Conservation (phyloP, 1,140 invertebrate species). For the Solen grandis region DNA sequence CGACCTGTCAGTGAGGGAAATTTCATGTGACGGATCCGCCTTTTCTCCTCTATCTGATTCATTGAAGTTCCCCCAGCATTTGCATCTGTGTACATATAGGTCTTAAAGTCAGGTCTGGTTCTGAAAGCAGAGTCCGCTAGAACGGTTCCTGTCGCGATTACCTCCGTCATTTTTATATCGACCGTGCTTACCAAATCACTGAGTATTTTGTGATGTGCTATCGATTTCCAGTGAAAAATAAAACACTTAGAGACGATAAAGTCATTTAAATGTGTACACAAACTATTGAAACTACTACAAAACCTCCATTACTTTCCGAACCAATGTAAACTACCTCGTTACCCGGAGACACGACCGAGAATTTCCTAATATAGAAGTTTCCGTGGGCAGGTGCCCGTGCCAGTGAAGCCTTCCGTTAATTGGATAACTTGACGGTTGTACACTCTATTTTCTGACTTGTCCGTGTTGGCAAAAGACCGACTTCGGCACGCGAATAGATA, state of each 20-base stretch:
- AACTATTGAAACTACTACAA: not conserved
- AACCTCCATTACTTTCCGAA: conserved; percentile 61
- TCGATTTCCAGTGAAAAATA: too few relatives aligned
- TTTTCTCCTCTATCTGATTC: conserved; percentile 72
- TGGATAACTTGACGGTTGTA: too few relatives aligned
- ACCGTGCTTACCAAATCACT: too few relatives aligned
- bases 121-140: conserved; percentile 74
- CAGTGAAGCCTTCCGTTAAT: not conserved
- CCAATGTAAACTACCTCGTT: conserved; percentile 74
- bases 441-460: too few relatives aligned
- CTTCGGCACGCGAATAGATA: too few relatives aligned
- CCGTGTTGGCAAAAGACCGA: too few relatives aligned
- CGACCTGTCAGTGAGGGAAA: conserved; percentile 74
- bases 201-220: too few relatives aligned
- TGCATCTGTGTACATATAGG: conserved; percentile 70
- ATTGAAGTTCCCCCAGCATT: conserved; percentile 72
- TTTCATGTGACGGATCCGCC: conserved; percentile 76
- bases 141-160: conserved; percentile 59
- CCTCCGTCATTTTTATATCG: conserved; percentile 70
- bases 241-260: too few relatives aligned
- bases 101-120: conserved; percentile 71
- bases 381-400: conserved; percentile 62
- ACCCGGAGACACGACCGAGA: conserved; percentile 66
- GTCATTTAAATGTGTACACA: too few relatives aligned
- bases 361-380: conserved; percentile 69